Conservation (phyloP, 2,888 invertebrate genomes). For the Frankliniella fusca region DNA sequence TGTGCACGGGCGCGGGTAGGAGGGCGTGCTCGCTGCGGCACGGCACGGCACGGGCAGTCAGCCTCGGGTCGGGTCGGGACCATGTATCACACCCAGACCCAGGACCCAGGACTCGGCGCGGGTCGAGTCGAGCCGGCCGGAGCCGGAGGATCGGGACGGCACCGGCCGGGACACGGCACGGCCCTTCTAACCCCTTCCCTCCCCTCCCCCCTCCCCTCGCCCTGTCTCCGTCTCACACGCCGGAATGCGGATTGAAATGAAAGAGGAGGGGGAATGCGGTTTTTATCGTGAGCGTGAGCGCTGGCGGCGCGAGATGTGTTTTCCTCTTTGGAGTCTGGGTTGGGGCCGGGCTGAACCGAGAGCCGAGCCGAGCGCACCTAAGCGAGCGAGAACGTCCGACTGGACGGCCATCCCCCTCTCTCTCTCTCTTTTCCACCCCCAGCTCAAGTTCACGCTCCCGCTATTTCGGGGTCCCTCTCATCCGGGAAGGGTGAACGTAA, state of each 20-base stretch:
- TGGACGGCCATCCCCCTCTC: no score
- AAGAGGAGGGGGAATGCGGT: constrained; percentile 4
- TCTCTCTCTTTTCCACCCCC: background rate
- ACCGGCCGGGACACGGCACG: background rate
- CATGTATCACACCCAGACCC: background rate
- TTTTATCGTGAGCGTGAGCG: background rate
- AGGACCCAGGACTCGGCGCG: background rate
- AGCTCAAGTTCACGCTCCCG: background rate
- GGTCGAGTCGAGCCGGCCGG: background rate
- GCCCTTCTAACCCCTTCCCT: background rate
- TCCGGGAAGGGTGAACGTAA: no score
- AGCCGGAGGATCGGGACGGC: no score
- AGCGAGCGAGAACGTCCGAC: no score
- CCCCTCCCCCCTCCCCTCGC: background rate
- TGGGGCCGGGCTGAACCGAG: background rate
- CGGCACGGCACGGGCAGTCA: no score
- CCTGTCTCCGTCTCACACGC: background rate
- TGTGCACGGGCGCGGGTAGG: no score
- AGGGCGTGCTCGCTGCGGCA: no score
- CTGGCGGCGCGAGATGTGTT: background rate
- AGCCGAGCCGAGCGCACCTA: background rate
- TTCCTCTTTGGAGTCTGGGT: background rate
- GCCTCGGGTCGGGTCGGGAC: no score
- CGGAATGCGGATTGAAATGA: constrained; percentile 22
- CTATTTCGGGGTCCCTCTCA: background rate